Evolutionary conservation across 1,140 invertebrate species (phyloP).

Genomic region (Zaprionus capensis): DNA sequence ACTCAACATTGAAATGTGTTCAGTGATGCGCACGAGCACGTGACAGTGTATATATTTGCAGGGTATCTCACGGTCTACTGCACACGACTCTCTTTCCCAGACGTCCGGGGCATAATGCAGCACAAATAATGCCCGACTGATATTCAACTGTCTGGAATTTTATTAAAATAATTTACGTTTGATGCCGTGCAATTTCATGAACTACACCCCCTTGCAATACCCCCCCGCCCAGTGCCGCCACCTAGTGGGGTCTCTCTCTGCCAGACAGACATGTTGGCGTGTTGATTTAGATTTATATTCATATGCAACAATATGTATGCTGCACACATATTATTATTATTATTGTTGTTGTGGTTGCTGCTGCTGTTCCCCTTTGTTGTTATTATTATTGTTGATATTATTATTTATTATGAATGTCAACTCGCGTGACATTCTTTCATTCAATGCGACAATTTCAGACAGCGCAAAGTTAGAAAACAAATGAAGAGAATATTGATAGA

Average conservation of each 20-base stretch:
- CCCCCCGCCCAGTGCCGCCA: not conserved
- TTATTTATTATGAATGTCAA: constrained; percentile 53
- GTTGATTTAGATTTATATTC: constrained; percentile 57
- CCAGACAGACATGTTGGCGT: constrained; percentile 31
- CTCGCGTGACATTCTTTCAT: constrained; percentile 64
- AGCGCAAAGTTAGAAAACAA: constrained; percentile 27
- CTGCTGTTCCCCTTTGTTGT: constrained; percentile 19
- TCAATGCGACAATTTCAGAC: constrained; percentile 57
- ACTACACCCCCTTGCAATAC: not conserved
- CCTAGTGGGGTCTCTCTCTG: not conserved
- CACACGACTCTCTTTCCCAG: constrained; percentile 13
- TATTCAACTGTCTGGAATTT: constrained; percentile 65
- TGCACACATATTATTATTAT: constrained; percentile 34
- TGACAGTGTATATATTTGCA: not conserved
- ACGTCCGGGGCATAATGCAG: constrained; percentile 31
- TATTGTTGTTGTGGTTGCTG: constrained; percentile 35
- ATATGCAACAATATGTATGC: constrained; percentile 34
- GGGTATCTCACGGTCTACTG: constrained; percentile 1
- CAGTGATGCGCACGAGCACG: not conserved
- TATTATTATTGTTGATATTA: constrained; percentile 49
- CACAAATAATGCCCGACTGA: constrained; percentile 41
- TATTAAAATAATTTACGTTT: constrained; percentile 64
- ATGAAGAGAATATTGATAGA: constrained; percentile 37
- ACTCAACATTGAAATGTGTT: not conserved
- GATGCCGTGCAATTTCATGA: constrained; percentile 38